phyloP scores from a whole-genome alignment of 2,113 vertebrate species.

The Neotoma lepida region DNA sequence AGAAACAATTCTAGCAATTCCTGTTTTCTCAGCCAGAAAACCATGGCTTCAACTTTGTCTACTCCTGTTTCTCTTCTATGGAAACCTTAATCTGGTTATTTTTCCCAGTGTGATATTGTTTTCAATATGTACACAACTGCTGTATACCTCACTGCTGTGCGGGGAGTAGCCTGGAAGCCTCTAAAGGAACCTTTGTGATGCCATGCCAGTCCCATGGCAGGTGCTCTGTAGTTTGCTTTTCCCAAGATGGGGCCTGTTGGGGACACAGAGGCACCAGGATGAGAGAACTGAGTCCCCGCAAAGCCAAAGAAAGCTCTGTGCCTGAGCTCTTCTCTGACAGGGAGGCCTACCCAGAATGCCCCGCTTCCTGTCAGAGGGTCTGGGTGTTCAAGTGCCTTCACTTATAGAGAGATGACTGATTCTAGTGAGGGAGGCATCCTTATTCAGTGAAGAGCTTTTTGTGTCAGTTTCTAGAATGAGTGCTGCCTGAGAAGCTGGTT shows the following conservation, averaged over 20 bases:
- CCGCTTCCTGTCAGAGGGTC: not conserved
- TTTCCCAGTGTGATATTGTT: conserved; percentile 13
- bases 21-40: not conserved
- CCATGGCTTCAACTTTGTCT: not conserved
- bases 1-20: not conserved
- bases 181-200: not conserved
- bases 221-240: not conserved
- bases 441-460: not conserved
- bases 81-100: not conserved
- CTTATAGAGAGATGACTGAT: not conserved
- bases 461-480: not conserved
- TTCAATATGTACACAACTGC: not conserved
- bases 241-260: not conserved
- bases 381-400: not conserved
- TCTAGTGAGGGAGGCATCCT: not conserved
- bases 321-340: not conserved
- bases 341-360: not conserved
- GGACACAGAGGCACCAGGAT: not conserved
- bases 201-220: not conserved
- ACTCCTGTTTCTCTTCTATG: conserved; percentile 1
- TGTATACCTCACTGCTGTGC: not conserved
- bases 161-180: not conserved
- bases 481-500: not conserved
- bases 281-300: not conserved
- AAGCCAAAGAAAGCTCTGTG: not conserved